Evolutionary conservation across 2,113 vertebrate genomes (phyloP).

Genomic region (Sphaerodactylus townsendi): DNA sequence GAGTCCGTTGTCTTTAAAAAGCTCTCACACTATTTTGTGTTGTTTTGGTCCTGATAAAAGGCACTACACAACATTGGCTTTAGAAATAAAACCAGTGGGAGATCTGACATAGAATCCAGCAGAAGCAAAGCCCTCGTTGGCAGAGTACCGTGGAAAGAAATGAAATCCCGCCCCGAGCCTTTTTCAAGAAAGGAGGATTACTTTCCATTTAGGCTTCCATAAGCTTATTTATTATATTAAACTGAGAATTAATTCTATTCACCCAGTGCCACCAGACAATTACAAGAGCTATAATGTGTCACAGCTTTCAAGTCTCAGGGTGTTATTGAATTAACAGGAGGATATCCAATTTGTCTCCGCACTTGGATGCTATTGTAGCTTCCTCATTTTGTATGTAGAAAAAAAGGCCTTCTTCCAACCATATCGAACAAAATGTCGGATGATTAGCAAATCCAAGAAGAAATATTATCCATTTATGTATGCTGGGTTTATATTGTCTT

Average conservation of each 20-base stretch:
- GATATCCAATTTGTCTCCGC: background rate
- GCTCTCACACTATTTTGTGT: too few species aligned
- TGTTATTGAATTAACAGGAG: background rate
- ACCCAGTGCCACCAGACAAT: conserved; percentile 18
- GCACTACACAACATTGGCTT: too few species aligned
- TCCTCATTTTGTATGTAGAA: background rate
- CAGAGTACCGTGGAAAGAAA: background rate
- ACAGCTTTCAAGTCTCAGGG: background rate
- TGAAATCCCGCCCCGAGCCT: background rate
- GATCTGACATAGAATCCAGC: background rate
- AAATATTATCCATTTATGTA: background rate
- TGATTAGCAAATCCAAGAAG: background rate
- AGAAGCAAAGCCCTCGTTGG: background rate
- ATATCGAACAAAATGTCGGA: background rate
- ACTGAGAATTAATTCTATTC: conserved; percentile 1
- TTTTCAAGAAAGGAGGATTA: conserved; percentile 2
- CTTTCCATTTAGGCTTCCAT: conserved; percentile 19
- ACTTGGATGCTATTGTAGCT: background rate
- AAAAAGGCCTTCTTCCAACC: background rate
- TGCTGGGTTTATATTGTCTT: background rate
- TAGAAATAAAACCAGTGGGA: too few species aligned
- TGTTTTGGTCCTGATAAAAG: too few species aligned
- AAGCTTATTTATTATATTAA: conserved; percentile 23
- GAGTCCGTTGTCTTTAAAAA: background rate
- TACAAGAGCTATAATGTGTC: background rate